Evolutionary conservation across 2,113 vertebrate genomes (phyloP).

Genomic region (Paraplagusia blochii): DNA sequence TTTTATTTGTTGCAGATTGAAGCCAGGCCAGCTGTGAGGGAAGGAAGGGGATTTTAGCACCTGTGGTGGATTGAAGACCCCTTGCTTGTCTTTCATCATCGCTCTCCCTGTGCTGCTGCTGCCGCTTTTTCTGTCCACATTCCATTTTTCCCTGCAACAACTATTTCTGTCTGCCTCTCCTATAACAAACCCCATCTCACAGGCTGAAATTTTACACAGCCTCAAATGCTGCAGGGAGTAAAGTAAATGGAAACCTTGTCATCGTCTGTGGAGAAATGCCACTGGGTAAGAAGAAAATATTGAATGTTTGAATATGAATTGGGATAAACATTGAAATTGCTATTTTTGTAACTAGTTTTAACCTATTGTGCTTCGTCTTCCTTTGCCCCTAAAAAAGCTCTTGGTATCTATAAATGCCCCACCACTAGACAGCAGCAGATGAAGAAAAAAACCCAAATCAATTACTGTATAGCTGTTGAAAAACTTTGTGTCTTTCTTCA

Average conservation of each 20-base stretch:
- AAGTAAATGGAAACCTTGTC: constrained; percentile 34
- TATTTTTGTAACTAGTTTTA: too few relatives aligned
- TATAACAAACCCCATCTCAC: constrained; percentile 19
- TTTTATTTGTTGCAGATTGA: constrained; percentile 54
- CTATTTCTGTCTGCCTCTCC: constrained; percentile 23
- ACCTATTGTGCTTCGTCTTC: too few relatives aligned
- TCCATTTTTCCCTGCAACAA: constrained; percentile 14
- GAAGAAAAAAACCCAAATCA: too few relatives aligned
- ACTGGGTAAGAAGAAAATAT: background rate
- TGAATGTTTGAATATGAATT: too few relatives aligned
- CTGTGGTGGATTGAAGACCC: constrained; percentile 57
- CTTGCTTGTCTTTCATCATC: constrained; percentile 38
- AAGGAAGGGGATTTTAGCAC: constrained; percentile 51
- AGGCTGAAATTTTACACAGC: constrained; percentile 30
- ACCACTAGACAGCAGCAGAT: too few relatives aligned
- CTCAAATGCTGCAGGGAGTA: constrained; percentile 13
- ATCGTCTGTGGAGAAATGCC: constrained; percentile 4
- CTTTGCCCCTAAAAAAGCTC: background rate
- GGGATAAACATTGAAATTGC: too few relatives aligned
- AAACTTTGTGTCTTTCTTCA: too few relatives aligned
- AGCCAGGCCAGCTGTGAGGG: constrained; percentile 47
- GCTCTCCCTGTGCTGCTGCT: constrained; percentile 15
- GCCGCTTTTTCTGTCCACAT: constrained; percentile 3
- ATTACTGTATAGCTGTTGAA: too few relatives aligned
- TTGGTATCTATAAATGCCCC: too few relatives aligned